Evolutionary conservation across 92 coral and sea anemone species (phyloP).

Genomic region (Zoanthus gigantus): DNA sequence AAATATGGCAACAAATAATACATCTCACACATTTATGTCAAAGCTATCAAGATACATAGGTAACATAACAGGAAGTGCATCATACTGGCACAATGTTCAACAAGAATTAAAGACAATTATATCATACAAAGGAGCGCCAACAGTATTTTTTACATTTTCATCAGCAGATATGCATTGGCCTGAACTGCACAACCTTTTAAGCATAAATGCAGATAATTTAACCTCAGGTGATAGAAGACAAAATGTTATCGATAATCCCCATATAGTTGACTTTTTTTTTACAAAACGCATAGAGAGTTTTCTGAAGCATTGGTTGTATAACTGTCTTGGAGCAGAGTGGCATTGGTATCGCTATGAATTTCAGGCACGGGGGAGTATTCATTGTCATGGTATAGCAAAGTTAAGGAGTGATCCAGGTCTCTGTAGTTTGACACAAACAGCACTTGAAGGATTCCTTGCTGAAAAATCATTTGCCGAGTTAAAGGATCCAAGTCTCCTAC

Average conservation of each 20-base stretch:
- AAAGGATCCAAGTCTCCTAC: constrained; percentile 1
- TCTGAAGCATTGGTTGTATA: constrained; percentile 45
- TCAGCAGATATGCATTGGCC: not conserved
- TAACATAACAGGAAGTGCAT: constrained; percentile 16
- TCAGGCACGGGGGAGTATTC: constrained; percentile 31
- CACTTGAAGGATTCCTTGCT: constrained; percentile 41
- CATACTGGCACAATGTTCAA: constrained; percentile 17
- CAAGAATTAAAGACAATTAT: constrained; percentile 17
- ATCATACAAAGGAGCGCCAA: constrained; percentile 20
- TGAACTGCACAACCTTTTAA: constrained; percentile 12
- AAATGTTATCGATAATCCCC: constrained; percentile 43
- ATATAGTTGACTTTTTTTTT: constrained; percentile 47
- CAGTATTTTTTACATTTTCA: constrained; percentile 19
- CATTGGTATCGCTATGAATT: constrained; percentile 53
- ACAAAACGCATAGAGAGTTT: constrained; percentile 50
- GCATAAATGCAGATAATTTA: constrained; percentile 12
- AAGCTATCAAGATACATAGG: constrained; percentile 54
- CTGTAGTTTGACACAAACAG: constrained; percentile 39
- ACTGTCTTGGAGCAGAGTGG: constrained; percentile 45
- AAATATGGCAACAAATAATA: constrained; percentile 40
- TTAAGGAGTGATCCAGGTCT: constrained; percentile 13
- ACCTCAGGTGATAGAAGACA: constrained; percentile 33
- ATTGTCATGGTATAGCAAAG: constrained; percentile 7
- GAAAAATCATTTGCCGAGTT: constrained; percentile 15
- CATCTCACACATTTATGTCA: constrained; percentile 52